Evolutionary conservation across 1,140 invertebrate species (phyloP).

Genomic region (Nebria ingens): DNA sequence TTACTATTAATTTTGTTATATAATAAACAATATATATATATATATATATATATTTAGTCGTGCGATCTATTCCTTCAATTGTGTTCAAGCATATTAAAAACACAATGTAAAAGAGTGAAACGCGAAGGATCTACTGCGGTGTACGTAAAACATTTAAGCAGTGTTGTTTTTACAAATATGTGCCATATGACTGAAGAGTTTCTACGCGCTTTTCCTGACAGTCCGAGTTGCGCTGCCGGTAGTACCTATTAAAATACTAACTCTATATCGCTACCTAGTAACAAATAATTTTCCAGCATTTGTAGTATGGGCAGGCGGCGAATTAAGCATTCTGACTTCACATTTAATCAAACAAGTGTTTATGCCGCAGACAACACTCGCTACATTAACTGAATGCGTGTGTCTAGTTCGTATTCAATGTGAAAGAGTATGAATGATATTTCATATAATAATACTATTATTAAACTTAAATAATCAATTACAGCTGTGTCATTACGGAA

Average conservation of each 20-base stretch:
- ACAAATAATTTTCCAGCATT: conserved; percentile 62
- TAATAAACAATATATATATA: no score
- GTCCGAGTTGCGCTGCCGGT: conserved; percentile 62
- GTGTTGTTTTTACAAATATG: conserved; percentile 81
- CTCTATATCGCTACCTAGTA: conserved; percentile 15
- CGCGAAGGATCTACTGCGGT: conserved; percentile 75
- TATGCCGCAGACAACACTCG: conserved; percentile 74
- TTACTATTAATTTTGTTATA: not conserved
- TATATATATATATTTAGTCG: conserved; percentile 39
- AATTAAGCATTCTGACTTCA: conserved; percentile 71
- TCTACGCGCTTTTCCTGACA: conserved; percentile 64
- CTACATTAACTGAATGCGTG: conserved; percentile 79
- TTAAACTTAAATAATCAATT: conserved; percentile 18
- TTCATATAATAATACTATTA: not conserved
- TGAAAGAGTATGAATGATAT: conserved; percentile 24
- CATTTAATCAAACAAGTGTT: conserved; percentile 86
- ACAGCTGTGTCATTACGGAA: conserved; percentile 56
- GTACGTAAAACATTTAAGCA: conserved; percentile 75
- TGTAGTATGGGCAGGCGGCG: conserved; percentile 82
- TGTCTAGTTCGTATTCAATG: conserved; percentile 30
- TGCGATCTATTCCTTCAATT: conserved; percentile 80
- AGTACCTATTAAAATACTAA: conserved; percentile 24
- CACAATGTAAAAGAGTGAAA: conserved; percentile 75
- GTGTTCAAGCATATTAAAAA: conserved; percentile 71
- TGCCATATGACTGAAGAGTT: conserved; percentile 82